Evolutionary conservation across 2,888 invertebrate genomes (phyloP).

Genomic region (Scaeva pyrastri): DNA sequence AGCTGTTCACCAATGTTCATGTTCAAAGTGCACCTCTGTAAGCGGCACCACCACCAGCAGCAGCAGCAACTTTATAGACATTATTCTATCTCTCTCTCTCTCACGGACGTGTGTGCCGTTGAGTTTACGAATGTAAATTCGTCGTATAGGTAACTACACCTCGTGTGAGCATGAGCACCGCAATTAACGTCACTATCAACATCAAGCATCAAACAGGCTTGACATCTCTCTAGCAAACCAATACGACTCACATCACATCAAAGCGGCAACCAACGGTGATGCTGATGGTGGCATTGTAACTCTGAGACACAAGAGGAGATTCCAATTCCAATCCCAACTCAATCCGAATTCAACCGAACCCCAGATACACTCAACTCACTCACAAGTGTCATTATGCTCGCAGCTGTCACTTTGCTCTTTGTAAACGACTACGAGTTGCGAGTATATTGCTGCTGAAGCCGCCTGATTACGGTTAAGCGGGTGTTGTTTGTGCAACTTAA

Average conservation of each 20-base stretch:
- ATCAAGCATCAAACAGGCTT: too few relatives aligned
- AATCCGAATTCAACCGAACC: conserved; percentile 9
- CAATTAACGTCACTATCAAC: conserved; percentile 73
- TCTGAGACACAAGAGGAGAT: conserved; percentile 1
- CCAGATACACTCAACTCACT: conserved; percentile 44
- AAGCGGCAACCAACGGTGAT: conserved; percentile 44
- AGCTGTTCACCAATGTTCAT: conserved; percentile 35
- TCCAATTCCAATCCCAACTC: neutral
- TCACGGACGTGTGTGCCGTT: neutral
- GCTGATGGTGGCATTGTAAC: neutral
- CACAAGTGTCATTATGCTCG: conserved; percentile 63
- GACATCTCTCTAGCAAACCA: too few relatives aligned
- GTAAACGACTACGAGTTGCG: conserved; percentile 11
- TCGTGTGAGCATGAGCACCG: conserved; percentile 41
- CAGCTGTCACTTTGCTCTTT: conserved; percentile 58
- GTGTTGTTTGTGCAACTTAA: conserved; percentile 54
- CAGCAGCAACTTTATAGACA: conserved; percentile 44
- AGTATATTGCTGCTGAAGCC: conserved; percentile 28
- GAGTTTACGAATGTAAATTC: conserved; percentile 38
- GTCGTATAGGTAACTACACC: neutral
- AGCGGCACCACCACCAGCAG: neutral
- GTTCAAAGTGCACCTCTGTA: neutral
- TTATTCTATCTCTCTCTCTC: conserved; percentile 10
- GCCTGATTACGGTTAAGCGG: conserved; percentile 59
- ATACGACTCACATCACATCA: too few relatives aligned